A percentile compares a stretch with the other conserved stretches of the same genome.
These are phyloP conservation scores for Bubalus kerabau DNA, from an alignment of 2,113 vertebrate species.

Conservation along the genomic window DNA sequence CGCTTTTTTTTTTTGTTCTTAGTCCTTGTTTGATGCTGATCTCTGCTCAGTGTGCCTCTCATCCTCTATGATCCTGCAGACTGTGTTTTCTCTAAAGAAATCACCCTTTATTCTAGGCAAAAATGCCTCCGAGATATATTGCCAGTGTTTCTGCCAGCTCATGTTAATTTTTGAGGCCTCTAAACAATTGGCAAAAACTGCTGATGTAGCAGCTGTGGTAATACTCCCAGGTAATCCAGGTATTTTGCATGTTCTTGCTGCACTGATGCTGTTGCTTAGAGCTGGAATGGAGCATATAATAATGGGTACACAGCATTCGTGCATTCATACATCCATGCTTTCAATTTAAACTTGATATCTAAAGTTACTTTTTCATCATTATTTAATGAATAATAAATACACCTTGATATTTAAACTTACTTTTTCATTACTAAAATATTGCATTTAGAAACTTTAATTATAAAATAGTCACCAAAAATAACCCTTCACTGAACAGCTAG, in stretches of 20 bases:
- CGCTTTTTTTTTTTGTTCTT: not conserved
- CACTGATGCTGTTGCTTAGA: not conserved
- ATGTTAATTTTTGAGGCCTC: conserved; percentile 30
- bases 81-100: conserved; percentile 18
- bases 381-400: not conserved
- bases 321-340: not conserved
- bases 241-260: not conserved
- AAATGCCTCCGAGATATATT: conserved; percentile 14
- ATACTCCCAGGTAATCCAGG: not conserved
- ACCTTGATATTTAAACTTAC: not conserved
- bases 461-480: not conserved
- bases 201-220: conserved; percentile 10
- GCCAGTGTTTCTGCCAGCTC: not conserved
- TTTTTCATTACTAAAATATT: not conserved
- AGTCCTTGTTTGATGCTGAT: not conserved
- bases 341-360: not conserved
- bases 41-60: not conserved
- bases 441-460: not conserved
- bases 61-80: not conserved
- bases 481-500: not conserved
- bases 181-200: conserved; percentile 41
- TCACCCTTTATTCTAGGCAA: not conserved
- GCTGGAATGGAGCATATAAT: not conserved
- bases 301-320: no score
- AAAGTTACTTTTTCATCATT: not conserved